Evolutionary conservation across 2,797 vertebrate species (phyloP).

Genomic region (Phoxinus dragarum): DNA sequence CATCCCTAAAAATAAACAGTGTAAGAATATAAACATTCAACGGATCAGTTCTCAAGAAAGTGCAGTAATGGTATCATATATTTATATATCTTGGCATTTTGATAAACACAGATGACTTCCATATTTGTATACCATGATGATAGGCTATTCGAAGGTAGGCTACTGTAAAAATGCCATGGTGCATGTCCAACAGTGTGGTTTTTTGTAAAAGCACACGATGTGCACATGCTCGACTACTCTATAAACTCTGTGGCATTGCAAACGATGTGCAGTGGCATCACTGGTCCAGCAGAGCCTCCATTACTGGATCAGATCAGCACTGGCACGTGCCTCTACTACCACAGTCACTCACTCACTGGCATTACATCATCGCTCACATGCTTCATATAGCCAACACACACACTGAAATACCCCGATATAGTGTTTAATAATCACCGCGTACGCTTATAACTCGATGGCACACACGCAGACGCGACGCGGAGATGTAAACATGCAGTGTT

Average conservation of each 20-base stretch:
- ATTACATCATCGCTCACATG: constrained; percentile 71
- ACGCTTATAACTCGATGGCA: not conserved
- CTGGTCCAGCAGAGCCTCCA: constrained; percentile 56
- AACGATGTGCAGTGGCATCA: constrained; percentile 47
- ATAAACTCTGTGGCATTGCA: not conserved
- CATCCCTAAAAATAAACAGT: no score
- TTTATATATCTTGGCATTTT: not conserved
- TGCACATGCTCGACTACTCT: not conserved
- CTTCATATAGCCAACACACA: constrained; percentile 52
- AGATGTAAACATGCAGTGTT: constrained; percentile 29
- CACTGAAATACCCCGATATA: not conserved
- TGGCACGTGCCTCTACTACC: constrained; percentile 67
- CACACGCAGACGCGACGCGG: not conserved
- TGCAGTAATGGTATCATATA: no score
- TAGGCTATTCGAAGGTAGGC: no score
- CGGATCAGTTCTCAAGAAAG: no score
- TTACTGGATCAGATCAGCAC: constrained; percentile 57
- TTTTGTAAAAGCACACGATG: not conserved
- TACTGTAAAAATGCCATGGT: no score
- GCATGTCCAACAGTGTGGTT: not conserved
- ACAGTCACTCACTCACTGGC: constrained; percentile 66
- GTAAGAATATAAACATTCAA: no score
- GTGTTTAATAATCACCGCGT: not conserved
- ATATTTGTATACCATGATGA: no score
- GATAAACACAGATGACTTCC: no score